Conservation (phyloP, 2,888 invertebrate genomes). For the Dinocampus coccinellae region DNA sequence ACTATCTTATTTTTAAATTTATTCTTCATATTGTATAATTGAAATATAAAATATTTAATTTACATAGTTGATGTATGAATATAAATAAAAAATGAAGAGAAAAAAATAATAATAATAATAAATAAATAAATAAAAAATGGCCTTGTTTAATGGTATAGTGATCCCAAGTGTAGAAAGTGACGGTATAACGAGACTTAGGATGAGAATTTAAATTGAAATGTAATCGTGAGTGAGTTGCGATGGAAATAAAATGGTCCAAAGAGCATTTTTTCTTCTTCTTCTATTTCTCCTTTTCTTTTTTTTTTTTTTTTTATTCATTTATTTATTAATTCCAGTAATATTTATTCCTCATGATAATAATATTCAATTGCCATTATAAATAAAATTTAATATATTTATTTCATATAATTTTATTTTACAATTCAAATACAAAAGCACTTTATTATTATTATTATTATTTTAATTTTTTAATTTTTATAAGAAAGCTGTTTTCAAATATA, state of each 20-base stretch:
- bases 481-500: not conserved
- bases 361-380: not conserved
- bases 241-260: slow-evolving; percentile 17
- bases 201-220: not conserved
- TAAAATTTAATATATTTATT: not conserved
- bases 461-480: too few species aligned
- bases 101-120: not conserved
- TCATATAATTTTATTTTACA: not conserved
- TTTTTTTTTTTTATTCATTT: not conserved
- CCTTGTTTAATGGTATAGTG: not conserved
- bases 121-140: not conserved
- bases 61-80: not conserved
- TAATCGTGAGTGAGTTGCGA: slow-evolving; percentile 2
- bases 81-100: not conserved
- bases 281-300: not conserved
- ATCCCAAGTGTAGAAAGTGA: slow-evolving; percentile 11
- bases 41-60: too few species aligned
- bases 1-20: not conserved
- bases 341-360: not conserved
- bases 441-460: too few species aligned
- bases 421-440: too few species aligned
- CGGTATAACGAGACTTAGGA: not conserved
- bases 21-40: too few species aligned
- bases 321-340: not conserved
- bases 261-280: slow-evolving; percentile 2